Evolutionary conservation across 2,888 invertebrate species (phyloP).

Genomic region (Dolichopus griseipennis): DNA sequence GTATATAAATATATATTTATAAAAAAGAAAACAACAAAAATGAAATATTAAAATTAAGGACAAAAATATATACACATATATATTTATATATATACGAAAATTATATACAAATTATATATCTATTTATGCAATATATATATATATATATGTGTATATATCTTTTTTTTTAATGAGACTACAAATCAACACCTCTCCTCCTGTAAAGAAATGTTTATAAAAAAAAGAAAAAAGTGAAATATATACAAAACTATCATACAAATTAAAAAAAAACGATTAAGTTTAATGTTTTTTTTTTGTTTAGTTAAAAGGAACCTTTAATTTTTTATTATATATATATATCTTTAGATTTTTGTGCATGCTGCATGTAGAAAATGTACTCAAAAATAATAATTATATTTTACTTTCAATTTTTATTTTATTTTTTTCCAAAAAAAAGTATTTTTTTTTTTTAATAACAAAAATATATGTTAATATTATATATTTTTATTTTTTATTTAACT

Average conservation of each 20-base stretch:
- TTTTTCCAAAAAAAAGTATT: too few species aligned
- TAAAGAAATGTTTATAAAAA: conserved; percentile 10
- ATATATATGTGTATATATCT: conserved; percentile 18
- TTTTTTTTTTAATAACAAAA: too few species aligned
- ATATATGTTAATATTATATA: too few species aligned
- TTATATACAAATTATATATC: background rate
- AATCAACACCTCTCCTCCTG: conserved; percentile 44
- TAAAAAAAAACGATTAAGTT: background rate
- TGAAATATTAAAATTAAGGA: conserved; percentile 16
- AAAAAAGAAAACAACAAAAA: conserved; percentile 22
- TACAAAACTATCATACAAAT: background rate
- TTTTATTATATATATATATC: conserved; percentile 16
- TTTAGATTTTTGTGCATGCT: conserved; percentile 29
- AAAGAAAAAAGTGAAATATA: conserved; percentile 2
- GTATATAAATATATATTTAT: conserved; percentile 15
- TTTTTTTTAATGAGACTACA: conserved; percentile 28
- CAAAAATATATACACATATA: background rate
- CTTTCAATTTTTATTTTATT: too few species aligned
- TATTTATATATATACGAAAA: background rate
- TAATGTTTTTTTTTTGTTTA: background rate
- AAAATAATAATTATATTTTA: too few species aligned
- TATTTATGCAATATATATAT: conserved; percentile 2
- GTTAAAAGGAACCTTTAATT: background rate
- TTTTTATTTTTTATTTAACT: too few species aligned
- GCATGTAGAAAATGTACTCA: conserved; percentile 22